A percentile compares a stretch with the other conserved stretches of the same genome.
Evolutionary conservation across 2,797 vertebrate genomes (phyloP).

Genomic region (Parauchenoglanis ngamensis): DNA sequence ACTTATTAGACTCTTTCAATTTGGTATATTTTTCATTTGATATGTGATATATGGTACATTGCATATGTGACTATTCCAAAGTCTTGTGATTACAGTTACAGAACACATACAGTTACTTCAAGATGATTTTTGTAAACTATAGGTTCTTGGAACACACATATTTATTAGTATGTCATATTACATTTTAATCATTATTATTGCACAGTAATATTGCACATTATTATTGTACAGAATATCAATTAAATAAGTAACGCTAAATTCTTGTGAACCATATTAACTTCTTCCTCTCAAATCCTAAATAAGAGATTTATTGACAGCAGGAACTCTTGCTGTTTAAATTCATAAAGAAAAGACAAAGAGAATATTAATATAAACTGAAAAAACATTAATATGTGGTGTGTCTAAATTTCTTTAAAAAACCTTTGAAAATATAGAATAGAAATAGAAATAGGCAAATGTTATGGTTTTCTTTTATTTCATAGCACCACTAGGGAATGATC

Average conservation of each 20-base stretch:
- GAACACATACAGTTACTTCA: not conserved
- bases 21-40: not conserved
- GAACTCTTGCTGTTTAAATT: not conserved
- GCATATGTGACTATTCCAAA: not conserved
- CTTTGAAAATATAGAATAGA: no score
- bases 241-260: not conserved
- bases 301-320: not conserved
- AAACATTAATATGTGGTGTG: not conserved
- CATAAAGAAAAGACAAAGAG: not conserved
- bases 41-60: not conserved
- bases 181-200: not conserved
- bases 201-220: not conserved
- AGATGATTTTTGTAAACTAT: not conserved
- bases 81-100: not conserved
- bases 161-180: not conserved
- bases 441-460: not conserved
- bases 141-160: not conserved
- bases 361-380: not conserved
- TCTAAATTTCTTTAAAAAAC: not conserved
- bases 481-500: not conserved
- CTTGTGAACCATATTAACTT: not conserved
- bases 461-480: not conserved
- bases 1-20: not conserved
- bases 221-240: not conserved
- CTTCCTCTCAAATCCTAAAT: not conserved